These are phyloP conservation scores for Eristalis pertinax DNA, from an alignment of 2,888 invertebrate species.

Conservation along the genomic window DNA sequence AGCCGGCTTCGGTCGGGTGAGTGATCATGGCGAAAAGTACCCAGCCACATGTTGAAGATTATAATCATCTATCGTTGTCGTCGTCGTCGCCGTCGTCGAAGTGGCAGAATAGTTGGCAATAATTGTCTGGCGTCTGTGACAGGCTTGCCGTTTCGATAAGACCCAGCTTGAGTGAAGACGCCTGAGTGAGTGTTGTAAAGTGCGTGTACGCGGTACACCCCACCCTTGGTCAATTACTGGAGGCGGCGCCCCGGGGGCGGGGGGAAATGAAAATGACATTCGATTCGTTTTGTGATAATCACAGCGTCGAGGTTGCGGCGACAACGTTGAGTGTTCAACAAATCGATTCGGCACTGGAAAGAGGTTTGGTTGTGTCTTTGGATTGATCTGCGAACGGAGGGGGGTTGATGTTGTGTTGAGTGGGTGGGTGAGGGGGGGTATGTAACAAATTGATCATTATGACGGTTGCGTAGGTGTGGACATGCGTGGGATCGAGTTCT, in stretches of 20 bases:
- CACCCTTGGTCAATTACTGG: not conserved
- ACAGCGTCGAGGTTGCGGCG: not conserved
- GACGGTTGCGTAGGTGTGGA: not conserved
- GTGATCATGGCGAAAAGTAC: conserved; percentile 10
- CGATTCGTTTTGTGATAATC: conserved; percentile 11
- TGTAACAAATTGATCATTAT: not conserved
- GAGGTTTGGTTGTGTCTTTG: conserved; percentile 20
- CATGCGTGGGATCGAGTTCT: not conserved
- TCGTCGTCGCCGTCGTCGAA: conserved; percentile 1
- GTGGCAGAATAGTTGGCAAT: conserved; percentile 41
- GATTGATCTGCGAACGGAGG: conserved; percentile 8
- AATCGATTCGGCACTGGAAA: conserved; percentile 41
- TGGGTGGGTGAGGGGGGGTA: not conserved
- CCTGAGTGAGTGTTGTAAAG: conserved; percentile 54
- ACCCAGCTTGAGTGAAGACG: not conserved
- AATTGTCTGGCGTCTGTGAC: conserved; percentile 31
- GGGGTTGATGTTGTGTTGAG: not conserved
- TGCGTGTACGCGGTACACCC: conserved; percentile 47
- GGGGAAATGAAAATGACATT: conserved; percentile 34
- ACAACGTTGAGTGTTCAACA: conserved; percentile 58
- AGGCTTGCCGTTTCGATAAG: not conserved
- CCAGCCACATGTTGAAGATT: conserved; percentile 34
- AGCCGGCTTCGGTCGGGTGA: not conserved
- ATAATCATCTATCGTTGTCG: conserved; percentile 53
- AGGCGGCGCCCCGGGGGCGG: not conserved